Base-by-base conservation (phyloP, 1,140 invertebrate species). In the Dinoponera quadriceps region DNA sequence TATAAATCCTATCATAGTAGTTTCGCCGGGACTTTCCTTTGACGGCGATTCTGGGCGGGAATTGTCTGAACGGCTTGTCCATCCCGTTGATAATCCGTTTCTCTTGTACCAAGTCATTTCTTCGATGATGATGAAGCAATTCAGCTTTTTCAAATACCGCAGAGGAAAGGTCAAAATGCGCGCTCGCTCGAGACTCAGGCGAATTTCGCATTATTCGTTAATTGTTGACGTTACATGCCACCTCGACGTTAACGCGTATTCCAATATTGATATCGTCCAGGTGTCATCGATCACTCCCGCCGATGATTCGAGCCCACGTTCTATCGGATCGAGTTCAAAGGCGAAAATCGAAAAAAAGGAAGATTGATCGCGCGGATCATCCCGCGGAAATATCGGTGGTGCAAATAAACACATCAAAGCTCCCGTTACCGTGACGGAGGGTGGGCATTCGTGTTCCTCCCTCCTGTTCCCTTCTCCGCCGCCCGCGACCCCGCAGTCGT, bases 401-500 rank as follows among this genome's bases (percentile, higher is more conserved):
- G 54, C 57, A 82, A 87, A 88, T 87, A 87, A 82, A 82, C 82
- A 87, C 55, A 85, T 87, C 75, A 71, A 22, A 29, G 49, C 14
- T n/a, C 14, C 72, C 51, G 55, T 33, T 59, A 83, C 51, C 66
- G 51, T 57, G 55, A 80, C 57, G 59, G 44, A 74, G 68, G 83
- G 72, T 69, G 83, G 57, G 65, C 44, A 48, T 29, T 38, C n/a
- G n/a, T 33, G 9, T 68, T 29, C 25, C 69, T 68, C 22, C 11
- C 44, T 69, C 25, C 66, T 11, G 29, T 66, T 74, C 11, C 38
- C 55, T 59, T 80, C 29, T 68, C 55, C 57, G 18, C 13, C 69
- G 48, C 38, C 48, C 55, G 55, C 16, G 29, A 63, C 75, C 78
- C 60, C 51, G 48, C 51, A 51, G 57, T 65, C 66, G 62, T 71